Evolutionary conservation across 1,140 invertebrate genomes (phyloP).

Genomic region (Ephestia elutella): DNA sequence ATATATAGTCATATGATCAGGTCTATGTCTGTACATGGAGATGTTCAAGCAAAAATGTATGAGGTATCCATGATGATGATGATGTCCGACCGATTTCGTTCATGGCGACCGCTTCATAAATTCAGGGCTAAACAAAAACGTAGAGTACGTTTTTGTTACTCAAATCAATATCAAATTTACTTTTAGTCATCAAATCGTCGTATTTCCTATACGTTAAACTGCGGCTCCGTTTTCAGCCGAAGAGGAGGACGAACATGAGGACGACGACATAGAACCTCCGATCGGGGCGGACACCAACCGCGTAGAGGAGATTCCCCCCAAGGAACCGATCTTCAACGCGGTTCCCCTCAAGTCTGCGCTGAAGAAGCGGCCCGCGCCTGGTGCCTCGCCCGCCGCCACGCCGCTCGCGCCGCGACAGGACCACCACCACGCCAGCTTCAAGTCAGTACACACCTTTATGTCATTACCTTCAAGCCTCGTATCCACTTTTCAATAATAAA

Average conservation of each 20-base stretch:
- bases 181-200: too few species aligned
- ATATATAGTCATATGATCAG: too few species aligned
- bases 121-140: too few species aligned
- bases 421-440: constrained; percentile 75
- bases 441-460: constrained; percentile 61
- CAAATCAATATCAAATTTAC: too few species aligned
- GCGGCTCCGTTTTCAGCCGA: constrained; percentile 33
- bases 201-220: not conserved
- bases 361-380: constrained; percentile 84
- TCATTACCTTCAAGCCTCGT: not conserved
- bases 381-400: constrained; percentile 77
- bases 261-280: constrained; percentile 74
- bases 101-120: too few species aligned
- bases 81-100: too few species aligned
- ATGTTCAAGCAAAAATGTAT: too few species aligned
- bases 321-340: constrained; percentile 90
- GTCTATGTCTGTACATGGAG: too few species aligned
- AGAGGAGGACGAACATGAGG: constrained; percentile 75
- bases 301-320: constrained; percentile 92
- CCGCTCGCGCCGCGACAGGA: constrained; percentile 83
- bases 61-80: too few species aligned
- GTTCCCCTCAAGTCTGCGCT: constrained; percentile 93
- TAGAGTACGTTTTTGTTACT: too few species aligned
- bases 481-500: too few species aligned
- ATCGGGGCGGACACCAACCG: constrained; percentile 84